Conservation (phyloP, 2,888 invertebrate genomes). For the Nipponacmea schrenckii region DNA sequence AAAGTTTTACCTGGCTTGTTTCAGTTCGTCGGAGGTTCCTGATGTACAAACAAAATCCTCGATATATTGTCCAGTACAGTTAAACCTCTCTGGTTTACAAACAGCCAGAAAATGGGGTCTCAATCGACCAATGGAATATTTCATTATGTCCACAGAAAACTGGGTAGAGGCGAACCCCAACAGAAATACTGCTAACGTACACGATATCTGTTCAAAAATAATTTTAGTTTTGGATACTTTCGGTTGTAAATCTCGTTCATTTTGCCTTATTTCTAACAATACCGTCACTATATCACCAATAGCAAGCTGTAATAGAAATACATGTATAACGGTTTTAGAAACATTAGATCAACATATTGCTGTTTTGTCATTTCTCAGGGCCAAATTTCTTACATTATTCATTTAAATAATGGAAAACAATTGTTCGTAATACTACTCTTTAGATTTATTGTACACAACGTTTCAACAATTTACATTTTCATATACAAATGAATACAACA, state of each 20-base stretch:
- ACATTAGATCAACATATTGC: too few relatives aligned
- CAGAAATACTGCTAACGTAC: conserved; percentile 72
- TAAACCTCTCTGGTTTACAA: conserved; percentile 75
- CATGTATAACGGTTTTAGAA: too few relatives aligned
- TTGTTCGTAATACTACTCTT: too few relatives aligned
- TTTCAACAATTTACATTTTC: too few relatives aligned
- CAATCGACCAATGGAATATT: conserved; percentile 90
- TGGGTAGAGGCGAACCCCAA: conserved; percentile 88
- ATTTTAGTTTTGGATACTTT: neutral
- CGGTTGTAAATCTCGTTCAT: neutral
- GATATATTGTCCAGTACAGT: conserved; percentile 31
- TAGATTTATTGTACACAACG: too few relatives aligned
- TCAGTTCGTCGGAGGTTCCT: conserved; percentile 20
- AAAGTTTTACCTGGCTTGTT: conserved; percentile 34
- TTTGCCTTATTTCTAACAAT: neutral
- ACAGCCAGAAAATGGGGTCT: conserved; percentile 92
- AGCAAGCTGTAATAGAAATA: neutral
- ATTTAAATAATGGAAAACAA: too few relatives aligned
- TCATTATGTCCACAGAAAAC: conserved; percentile 88
- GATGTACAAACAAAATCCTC: conserved; percentile 34
- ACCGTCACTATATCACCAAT: neutral
- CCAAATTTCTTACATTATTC: too few relatives aligned
- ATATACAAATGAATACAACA: too few relatives aligned
- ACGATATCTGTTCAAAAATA: neutral
- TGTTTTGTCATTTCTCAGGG: too few relatives aligned